These are phyloP conservation scores for Drosophila nannoptera DNA, from an alignment of 1,140 invertebrate species.

Conservation along the genomic window DNA sequence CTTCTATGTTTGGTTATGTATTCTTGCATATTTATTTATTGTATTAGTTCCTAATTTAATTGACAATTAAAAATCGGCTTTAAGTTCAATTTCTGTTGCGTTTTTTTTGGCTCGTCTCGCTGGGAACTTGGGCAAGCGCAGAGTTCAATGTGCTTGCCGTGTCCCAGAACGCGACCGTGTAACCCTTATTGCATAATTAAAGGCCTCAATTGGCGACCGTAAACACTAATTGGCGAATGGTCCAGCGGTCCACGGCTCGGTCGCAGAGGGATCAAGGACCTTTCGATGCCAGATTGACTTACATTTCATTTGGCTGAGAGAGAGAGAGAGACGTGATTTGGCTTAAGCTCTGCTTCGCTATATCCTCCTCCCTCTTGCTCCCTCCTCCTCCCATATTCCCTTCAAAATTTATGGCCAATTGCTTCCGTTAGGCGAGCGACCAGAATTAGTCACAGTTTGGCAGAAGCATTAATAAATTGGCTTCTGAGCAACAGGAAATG, in stretches of 20 bases:
- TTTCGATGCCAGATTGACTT: conserved; percentile 8
- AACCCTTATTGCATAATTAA: conserved; percentile 67
- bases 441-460: conserved; percentile 32
- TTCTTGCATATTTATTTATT: conserved; percentile 23
- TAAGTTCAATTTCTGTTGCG: conserved; percentile 6
- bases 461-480: conserved; percentile 25
- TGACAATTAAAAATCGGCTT: not conserved
- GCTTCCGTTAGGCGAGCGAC: conserved; percentile 7
- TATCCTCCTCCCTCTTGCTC: too few relatives aligned
- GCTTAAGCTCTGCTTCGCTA: too few relatives aligned
- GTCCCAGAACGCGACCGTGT: conserved; percentile 35
- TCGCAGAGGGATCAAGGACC: conserved; percentile 2
- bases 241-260: not conserved
- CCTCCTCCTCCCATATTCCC: too few relatives aligned
- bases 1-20: not conserved
- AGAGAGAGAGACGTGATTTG: not conserved
- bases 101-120: not conserved
- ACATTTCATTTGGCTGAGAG: not conserved
- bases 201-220: conserved; percentile 24
- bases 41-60: conserved; percentile 10
- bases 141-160: conserved; percentile 59
- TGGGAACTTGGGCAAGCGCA: conserved; percentile 14
- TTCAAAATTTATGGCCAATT: conserved; percentile 27
- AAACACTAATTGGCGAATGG: conserved; percentile 35
- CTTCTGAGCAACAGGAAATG: conserved; percentile 7